phyloP scores from a whole-genome alignment of 2,113 vertebrate species.

The Puffinus mauretanicus region DNA sequence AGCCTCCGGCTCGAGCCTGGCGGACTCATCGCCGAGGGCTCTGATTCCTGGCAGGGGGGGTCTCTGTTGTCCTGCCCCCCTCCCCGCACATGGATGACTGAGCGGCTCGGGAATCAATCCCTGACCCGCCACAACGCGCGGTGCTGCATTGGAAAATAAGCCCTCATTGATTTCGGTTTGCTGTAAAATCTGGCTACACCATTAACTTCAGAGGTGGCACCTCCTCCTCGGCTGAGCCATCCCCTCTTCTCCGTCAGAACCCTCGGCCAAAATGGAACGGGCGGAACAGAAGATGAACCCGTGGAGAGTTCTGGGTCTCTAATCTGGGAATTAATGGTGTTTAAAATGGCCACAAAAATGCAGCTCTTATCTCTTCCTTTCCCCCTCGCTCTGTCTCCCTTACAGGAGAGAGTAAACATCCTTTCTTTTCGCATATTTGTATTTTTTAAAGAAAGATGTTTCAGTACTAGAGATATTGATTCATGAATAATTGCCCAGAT shows the following conservation, averaged over 20 bases:
- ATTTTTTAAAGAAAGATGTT: not conserved
- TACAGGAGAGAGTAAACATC: not conserved
- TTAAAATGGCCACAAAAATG: not conserved
- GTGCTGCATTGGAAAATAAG: not conserved
- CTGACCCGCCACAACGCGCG: not conserved
- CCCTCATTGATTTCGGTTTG: not conserved
- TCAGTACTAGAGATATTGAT: not conserved
- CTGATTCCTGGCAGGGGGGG: not conserved
- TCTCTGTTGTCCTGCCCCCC: not conserved
- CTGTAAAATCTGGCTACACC: not conserved
- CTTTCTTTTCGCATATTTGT: not conserved
- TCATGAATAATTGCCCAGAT: not conserved
- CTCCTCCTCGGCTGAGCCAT: not conserved
- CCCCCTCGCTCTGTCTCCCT: not conserved
- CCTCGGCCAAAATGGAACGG: accelerated
- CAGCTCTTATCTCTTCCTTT: not conserved
- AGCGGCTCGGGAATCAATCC: not conserved
- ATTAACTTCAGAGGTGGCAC: not conserved
- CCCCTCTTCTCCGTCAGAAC: not conserved
- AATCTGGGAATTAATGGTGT: not conserved
- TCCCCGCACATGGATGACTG: not conserved
- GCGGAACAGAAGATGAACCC: not conserved
- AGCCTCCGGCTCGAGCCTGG: not conserved
- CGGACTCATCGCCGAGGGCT: accelerated
- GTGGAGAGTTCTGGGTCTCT: not conserved